Evolutionary conservation across 2,888 invertebrate species (phyloP).

Genomic region (Hipparchia semele): DNA sequence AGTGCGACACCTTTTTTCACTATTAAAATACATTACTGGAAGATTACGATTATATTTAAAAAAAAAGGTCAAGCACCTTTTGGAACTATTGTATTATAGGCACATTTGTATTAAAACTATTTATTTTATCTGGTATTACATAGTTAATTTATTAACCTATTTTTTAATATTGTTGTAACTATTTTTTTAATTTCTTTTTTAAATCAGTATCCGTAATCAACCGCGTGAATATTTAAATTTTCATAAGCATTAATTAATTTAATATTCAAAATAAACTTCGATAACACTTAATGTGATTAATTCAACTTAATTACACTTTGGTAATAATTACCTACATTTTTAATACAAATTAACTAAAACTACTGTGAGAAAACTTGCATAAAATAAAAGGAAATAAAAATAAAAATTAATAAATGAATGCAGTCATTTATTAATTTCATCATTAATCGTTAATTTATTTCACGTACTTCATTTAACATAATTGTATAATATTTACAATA

Average conservation of each 20-base stretch:
- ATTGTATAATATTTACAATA: slow-evolving; percentile 26
- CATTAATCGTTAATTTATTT: slow-evolving; percentile 17
- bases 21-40: slow-evolving; percentile 56
- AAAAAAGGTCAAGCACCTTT: slow-evolving; percentile 61
- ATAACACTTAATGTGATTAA: slow-evolving; percentile 64
- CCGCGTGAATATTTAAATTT: slow-evolving; percentile 36
- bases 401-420: slow-evolving; percentile 27
- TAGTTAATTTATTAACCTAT: slow-evolving; percentile 14
- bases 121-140: slow-evolving; percentile 39
- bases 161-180: background rate
- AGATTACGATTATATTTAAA: slow-evolving; percentile 47
- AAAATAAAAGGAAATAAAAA: slow-evolving; percentile 36
- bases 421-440: slow-evolving; percentile 30
- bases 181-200: background rate
- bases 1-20: slow-evolving; percentile 42
- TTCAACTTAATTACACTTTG: slow-evolving; percentile 78
- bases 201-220: slow-evolving; percentile 37
- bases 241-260: slow-evolving; percentile 44
- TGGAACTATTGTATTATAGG: slow-evolving; percentile 55
- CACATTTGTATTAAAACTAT: slow-evolving; percentile 57
- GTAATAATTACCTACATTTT: slow-evolving; percentile 77
- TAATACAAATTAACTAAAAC: slow-evolving; percentile 58
- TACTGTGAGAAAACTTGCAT: slow-evolving; percentile 55
- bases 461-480: slow-evolving; percentile 32
- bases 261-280: slow-evolving; percentile 40